Evolutionary conservation across 2,113 vertebrate genomes (phyloP).

Genomic region (Petaurus breviceps): DNA sequence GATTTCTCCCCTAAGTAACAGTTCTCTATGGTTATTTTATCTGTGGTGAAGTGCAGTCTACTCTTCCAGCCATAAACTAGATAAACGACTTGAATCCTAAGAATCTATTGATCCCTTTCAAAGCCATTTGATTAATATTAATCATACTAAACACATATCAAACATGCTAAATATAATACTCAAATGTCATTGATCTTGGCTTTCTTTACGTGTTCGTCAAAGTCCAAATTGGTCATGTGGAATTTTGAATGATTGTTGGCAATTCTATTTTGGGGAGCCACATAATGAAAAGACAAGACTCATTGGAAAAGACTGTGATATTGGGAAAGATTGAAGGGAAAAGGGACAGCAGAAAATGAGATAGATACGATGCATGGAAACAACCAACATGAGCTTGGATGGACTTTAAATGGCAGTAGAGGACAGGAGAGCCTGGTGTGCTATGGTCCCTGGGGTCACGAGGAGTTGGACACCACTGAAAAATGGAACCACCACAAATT

Average conservation of each 20-base stretch:
- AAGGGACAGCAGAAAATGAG: neutral
- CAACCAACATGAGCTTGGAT: neutral
- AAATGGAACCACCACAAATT: neutral
- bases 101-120: neutral
- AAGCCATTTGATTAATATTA: neutral
- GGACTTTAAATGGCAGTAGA: neutral
- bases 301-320: neutral
- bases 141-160: neutral
- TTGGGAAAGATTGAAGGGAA: neutral
- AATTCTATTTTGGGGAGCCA: neutral
- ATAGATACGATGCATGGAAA: neutral
- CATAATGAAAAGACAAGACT: neutral
- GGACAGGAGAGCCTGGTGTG: too few relatives aligned
- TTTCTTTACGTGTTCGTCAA: neutral
- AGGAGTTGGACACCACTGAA: neutral
- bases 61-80: neutral
- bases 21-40: neutral
- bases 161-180: neutral
- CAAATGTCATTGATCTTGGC: neutral
- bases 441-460: neutral
- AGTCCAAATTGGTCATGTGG: neutral
- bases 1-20: neutral
- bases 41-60: neutral
- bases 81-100: neutral
- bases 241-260: neutral